Percentiles rank a stretch among this genome's conserved stretches.
phyloP scores from a whole-genome alignment of 2,797 vertebrate species.

The Trematomus bernacchii region DNA sequence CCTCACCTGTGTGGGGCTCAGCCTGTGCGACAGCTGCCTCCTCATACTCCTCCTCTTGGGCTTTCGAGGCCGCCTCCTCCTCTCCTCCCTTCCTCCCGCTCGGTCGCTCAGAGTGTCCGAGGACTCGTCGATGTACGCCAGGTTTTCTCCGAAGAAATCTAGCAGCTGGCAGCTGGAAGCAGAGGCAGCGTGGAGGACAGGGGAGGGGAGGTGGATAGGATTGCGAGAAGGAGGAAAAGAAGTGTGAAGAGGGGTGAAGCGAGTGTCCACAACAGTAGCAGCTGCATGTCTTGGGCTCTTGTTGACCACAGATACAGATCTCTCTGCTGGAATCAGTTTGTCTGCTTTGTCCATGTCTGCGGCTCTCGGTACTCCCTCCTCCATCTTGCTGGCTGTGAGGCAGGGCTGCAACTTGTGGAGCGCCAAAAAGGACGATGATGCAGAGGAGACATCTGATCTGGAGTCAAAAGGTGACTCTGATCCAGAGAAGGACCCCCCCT shows the following conservation, averaged over 20 bases:
- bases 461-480: slow-evolving; percentile 81
- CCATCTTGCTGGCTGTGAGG: slow-evolving; percentile 12
- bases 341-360: neutral
- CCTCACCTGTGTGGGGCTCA: slow-evolving; percentile 59
- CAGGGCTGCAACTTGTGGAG: slow-evolving; percentile 36
- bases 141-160: slow-evolving; percentile 91
- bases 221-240: slow-evolving; percentile 21
- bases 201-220: slow-evolving; percentile 41
- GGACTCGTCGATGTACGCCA: slow-evolving; percentile 94
- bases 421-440: slow-evolving; percentile 48
- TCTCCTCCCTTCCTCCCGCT: slow-evolving; percentile 49
- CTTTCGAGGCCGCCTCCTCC: slow-evolving; percentile 71
- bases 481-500: slow-evolving; percentile 61
- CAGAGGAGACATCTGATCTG: slow-evolving; percentile 70
- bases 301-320: slow-evolving; percentile 13
- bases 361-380: slow-evolving; percentile 34
- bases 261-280: neutral
- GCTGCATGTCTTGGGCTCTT: neutral
- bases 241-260: neutral
- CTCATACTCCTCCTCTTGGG: slow-evolving; percentile 81
- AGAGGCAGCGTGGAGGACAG: slow-evolving; percentile 42
- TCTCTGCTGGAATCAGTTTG: slow-evolving; percentile 32
- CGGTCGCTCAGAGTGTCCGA: slow-evolving; percentile 90
- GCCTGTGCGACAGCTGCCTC: slow-evolving; percentile 64
- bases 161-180: slow-evolving; percentile 77